Evolutionary conservation across 2,797 vertebrate genomes (phyloP).

Genomic region (Ataeniobius toweri): DNA sequence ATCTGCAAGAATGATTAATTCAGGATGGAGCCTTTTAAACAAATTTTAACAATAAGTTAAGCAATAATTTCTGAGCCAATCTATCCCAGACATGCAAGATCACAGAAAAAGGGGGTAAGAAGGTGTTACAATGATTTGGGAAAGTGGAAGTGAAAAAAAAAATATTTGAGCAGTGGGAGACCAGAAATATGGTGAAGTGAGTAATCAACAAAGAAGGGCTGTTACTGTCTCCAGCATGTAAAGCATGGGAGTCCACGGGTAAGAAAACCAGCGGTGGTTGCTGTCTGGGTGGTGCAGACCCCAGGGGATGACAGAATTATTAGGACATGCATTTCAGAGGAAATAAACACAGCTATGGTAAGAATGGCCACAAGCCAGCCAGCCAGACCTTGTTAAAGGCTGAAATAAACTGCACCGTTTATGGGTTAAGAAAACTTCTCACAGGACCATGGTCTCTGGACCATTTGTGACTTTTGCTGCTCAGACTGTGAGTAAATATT

Average conservation of each 20-base stretch:
- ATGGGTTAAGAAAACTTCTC: slow-evolving; percentile 64
- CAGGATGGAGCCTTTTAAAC: slow-evolving; percentile 30
- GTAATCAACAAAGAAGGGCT: slow-evolving; percentile 32
- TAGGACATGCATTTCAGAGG: slow-evolving; percentile 69
- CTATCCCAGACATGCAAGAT: slow-evolving; percentile 71
- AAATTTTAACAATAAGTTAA: slow-evolving; percentile 34
- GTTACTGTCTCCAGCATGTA: slow-evolving; percentile 49
- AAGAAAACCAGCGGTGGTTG: slow-evolving; percentile 50
- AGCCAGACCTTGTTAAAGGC: slow-evolving; percentile 57
- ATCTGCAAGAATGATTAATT: slow-evolving; percentile 2
- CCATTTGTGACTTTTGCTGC: slow-evolving; percentile 34
- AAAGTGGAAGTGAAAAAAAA: slow-evolving; percentile 27
- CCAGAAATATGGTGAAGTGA: slow-evolving; percentile 24
- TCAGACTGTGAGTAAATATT: slow-evolving; percentile 40
- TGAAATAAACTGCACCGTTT: slow-evolving; percentile 52
- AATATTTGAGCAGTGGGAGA: slow-evolving; percentile 39
- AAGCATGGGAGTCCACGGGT: slow-evolving; percentile 34
- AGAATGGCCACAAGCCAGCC: slow-evolving; percentile 58
- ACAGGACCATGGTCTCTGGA: slow-evolving; percentile 14
- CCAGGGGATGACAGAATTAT: slow-evolving; percentile 68
- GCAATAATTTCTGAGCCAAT: slow-evolving; percentile 53
- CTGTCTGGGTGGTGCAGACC: slow-evolving; percentile 70
- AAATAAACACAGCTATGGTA: slow-evolving; percentile 69
- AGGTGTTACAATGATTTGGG: slow-evolving; percentile 47
- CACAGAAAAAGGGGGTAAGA: slow-evolving; percentile 36